A percentile compares a stretch with the other conserved stretches of the same genome.
Evolutionary conservation across 2,888 invertebrate species (phyloP).

Genomic region (Ischnura elegans): DNA sequence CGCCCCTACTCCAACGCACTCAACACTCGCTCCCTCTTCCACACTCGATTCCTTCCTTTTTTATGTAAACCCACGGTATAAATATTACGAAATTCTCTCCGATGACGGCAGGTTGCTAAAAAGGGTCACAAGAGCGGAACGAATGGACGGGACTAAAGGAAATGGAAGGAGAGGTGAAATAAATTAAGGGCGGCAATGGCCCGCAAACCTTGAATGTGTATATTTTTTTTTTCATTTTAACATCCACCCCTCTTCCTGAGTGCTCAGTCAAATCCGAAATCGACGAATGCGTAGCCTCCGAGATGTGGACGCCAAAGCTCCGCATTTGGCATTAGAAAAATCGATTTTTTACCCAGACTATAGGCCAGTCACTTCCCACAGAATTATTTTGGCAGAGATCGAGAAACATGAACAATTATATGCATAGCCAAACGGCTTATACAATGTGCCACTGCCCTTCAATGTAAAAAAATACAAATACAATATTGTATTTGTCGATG

Average conservation of each 20-base stretch:
- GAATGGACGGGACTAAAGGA: background rate
- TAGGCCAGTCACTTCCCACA: too few relatives aligned
- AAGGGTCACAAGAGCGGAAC: background rate
- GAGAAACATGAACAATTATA: too few relatives aligned
- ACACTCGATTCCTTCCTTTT: background rate
- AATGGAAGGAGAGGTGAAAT: background rate
- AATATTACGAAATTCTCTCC: background rate
- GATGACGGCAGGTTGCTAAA: background rate
- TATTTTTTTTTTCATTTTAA: background rate
- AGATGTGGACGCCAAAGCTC: too few relatives aligned
- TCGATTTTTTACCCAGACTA: too few relatives aligned
- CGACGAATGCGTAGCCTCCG: background rate
- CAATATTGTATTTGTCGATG: too few relatives aligned
- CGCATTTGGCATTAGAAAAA: too few relatives aligned
- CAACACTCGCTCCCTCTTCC: background rate
- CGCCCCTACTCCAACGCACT: background rate
- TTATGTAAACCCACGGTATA: constrained; percentile 29
- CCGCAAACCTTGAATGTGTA: background rate
- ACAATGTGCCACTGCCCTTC: too few relatives aligned
- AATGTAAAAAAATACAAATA: too few relatives aligned
- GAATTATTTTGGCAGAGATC: too few relatives aligned
- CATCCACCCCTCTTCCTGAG: background rate
- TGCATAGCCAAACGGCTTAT: too few relatives aligned
- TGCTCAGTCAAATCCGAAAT: background rate
- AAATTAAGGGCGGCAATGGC: background rate